Evolutionary conservation across 2,797 vertebrate species (phyloP).

Genomic region (Channa striata): DNA sequence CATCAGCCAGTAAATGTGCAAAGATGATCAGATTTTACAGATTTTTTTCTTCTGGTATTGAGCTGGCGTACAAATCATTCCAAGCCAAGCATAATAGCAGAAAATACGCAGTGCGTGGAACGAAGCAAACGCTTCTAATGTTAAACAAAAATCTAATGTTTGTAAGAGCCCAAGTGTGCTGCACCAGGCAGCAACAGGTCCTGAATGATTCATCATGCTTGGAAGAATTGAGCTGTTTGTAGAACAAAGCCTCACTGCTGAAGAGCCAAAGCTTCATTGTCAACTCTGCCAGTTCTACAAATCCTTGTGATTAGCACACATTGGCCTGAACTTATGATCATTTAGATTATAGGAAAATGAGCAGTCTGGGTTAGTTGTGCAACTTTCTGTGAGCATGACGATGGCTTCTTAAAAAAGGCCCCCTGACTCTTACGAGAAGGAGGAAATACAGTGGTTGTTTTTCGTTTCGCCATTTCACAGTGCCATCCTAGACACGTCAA

Average conservation of each 20-base stretch:
- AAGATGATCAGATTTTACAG: too few species aligned
- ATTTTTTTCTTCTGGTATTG: too few species aligned
- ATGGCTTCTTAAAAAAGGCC: background rate
- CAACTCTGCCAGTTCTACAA: background rate
- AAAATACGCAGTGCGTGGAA: too few species aligned
- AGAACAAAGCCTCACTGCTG: constrained; percentile 47
- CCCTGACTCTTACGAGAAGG: background rate
- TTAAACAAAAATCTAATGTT: background rate
- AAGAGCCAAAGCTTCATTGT: constrained; percentile 39
- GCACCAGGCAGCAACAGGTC: constrained; percentile 44
- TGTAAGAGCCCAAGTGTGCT: background rate
- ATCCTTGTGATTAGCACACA: constrained; percentile 3
- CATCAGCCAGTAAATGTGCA: too few species aligned
- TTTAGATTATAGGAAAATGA: background rate
- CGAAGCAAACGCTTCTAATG: too few species aligned
- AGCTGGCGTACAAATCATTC: too few species aligned
- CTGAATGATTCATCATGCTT: constrained; percentile 46
- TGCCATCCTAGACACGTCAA: background rate
- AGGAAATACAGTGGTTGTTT: constrained; percentile 30
- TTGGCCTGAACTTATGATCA: background rate
- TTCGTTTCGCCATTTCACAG: constrained; percentile 9
- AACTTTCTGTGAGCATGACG: background rate
- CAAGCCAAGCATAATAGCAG: too few species aligned
- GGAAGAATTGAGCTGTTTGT: constrained; percentile 47
- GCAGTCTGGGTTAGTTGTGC: background rate